phyloP scores from a whole-genome alignment of 1,140 invertebrate genomes.

The Drosophila lini region DNA sequence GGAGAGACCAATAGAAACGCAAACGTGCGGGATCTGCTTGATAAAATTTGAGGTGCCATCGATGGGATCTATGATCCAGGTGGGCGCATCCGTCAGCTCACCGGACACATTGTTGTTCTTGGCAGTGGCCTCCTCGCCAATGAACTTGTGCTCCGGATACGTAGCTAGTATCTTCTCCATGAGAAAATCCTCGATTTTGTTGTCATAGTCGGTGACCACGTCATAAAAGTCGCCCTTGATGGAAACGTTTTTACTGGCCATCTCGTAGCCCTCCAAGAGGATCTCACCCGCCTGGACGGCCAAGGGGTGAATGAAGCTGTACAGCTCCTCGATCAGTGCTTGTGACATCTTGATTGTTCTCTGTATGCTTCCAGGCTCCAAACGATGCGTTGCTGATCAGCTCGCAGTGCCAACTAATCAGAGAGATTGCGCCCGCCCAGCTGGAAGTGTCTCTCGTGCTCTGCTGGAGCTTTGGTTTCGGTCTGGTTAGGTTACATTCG shows the following conservation, averaged over 20 bases:
- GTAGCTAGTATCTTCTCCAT: conserved; percentile 87
- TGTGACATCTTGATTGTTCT: conserved; percentile 47
- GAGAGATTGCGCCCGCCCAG: conserved; percentile 13
- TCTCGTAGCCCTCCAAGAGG: conserved; percentile 85
- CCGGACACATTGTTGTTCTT: conserved; percentile 86
- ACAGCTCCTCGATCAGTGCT: conserved; percentile 86
- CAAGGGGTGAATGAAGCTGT: conserved; percentile 86
- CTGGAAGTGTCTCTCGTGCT: conserved; percentile 11
- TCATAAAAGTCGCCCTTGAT: conserved; percentile 89
- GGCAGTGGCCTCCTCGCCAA: conserved; percentile 91
- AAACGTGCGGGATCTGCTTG: conserved; percentile 87
- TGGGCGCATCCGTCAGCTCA: conserved; percentile 90
- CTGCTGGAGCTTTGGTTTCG: conserved; percentile 28
- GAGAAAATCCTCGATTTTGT: conserved; percentile 91
- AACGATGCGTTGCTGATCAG: conserved; percentile 32
- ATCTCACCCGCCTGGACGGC: conserved; percentile 73
- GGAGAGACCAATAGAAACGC: conserved; percentile 88
- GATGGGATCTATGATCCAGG: conserved; percentile 95
- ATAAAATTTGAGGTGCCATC: conserved; percentile 92
- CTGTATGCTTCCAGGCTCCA: conserved; percentile 8
- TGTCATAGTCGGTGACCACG: conserved; percentile 93
- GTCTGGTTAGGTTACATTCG: conserved; percentile 22
- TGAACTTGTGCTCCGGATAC: conserved; percentile 93
- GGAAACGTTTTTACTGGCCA: conserved; percentile 82
- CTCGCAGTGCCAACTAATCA: conserved; percentile 52